These are phyloP conservation scores for Cettia cetti DNA, from an alignment of 2,113 vertebrate species.

Conservation along the genomic window DNA sequence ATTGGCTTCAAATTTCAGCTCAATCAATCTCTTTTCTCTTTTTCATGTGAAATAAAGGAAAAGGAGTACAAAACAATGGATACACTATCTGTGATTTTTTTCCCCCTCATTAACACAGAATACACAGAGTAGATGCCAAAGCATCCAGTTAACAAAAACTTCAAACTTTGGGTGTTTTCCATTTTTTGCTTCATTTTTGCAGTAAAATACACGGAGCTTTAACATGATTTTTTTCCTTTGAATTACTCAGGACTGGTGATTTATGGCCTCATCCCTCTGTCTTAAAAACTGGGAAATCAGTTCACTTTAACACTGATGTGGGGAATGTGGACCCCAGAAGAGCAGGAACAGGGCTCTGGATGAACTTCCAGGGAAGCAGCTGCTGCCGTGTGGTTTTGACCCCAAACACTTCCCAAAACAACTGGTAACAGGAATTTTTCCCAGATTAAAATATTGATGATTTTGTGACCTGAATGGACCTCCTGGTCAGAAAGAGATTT, in stretches of 20 bases:
- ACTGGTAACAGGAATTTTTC: not conserved
- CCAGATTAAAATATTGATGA: not conserved
- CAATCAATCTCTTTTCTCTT: slow-evolving; percentile 41
- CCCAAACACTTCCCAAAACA: not conserved
- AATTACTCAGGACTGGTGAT: not conserved
- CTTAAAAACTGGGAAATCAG: not conserved
- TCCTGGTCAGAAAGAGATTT: not conserved
- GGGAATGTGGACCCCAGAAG: not conserved
- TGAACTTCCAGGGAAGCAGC: not conserved
- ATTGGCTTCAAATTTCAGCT: slow-evolving; percentile 58
- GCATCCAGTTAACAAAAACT: not conserved
- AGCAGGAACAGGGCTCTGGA: not conserved
- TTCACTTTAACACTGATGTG: not conserved
- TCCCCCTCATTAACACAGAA: not conserved
- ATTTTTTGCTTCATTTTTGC: not conserved
- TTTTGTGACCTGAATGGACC: not conserved
- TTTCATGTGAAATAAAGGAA: slow-evolving; percentile 42
- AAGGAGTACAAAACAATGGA: slow-evolving; percentile 22
- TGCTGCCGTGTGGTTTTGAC: not conserved
- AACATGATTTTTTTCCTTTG: not conserved
- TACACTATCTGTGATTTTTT: not conserved
- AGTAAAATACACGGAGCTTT: not conserved
- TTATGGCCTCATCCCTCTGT: not conserved
- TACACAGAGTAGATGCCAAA: not conserved
- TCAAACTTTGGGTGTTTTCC: not conserved